These are phyloP conservation scores for Rhagologus leucostigma DNA, from an alignment of 2,113 vertebrate species.

Conservation along the genomic window DNA sequence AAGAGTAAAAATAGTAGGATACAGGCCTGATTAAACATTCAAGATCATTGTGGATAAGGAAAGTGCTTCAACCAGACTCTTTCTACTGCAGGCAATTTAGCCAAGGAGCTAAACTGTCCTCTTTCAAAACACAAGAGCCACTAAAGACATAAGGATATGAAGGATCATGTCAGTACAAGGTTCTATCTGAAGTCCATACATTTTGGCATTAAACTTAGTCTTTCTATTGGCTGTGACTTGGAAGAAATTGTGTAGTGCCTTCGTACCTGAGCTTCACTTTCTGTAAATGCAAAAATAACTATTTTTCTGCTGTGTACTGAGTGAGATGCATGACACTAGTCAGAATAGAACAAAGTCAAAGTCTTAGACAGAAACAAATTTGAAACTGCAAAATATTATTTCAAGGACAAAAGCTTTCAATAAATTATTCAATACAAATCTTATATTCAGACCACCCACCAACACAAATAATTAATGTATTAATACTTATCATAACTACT, in stretches of 20 bases:
- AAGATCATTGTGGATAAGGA: background rate
- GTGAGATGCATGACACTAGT: background rate
- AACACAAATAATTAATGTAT: background rate
- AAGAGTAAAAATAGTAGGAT: background rate
- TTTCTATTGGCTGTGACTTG: background rate
- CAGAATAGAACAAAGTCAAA: background rate
- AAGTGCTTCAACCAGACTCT: background rate
- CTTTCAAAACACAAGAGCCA: background rate
- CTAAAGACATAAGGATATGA: background rate
- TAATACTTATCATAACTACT: background rate
- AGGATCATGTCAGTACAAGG: background rate
- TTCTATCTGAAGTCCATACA: background rate
- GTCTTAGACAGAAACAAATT: background rate
- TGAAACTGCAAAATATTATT: background rate
- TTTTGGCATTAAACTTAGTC: background rate
- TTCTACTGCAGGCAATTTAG: background rate
- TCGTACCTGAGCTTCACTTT: background rate
- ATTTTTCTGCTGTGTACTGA: background rate
- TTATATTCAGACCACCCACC: background rate
- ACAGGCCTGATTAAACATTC: background rate
- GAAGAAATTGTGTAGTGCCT: background rate
- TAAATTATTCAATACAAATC: conserved; percentile 6
- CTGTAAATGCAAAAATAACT: background rate
- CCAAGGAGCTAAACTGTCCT: background rate
- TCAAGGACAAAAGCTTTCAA: conserved; percentile 18